These are phyloP conservation scores for Epinephelus fuscoguttatus DNA, from an alignment of 2,113 vertebrate species.

Conservation along the genomic window DNA sequence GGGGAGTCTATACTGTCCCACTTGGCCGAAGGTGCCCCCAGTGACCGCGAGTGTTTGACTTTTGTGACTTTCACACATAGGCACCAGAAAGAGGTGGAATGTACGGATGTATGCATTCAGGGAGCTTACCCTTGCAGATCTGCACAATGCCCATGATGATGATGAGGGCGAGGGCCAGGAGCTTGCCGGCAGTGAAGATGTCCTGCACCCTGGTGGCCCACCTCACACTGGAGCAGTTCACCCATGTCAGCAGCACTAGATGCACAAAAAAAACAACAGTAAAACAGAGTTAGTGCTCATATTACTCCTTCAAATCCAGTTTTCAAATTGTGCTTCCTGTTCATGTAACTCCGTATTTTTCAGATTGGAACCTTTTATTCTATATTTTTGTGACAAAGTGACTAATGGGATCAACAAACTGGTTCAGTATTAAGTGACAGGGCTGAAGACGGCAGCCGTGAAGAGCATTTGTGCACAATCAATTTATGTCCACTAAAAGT, in stretches of 20 bases:
- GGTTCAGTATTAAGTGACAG: too few species aligned
- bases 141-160: slow-evolving; percentile 94
- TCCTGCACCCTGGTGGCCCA: slow-evolving; percentile 96
- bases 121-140: slow-evolving; percentile 91
- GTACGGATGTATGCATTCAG: background rate
- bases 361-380: too few species aligned
- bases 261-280: background rate
- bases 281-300: background rate
- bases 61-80: slow-evolving; percentile 3
- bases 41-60: slow-evolving; percentile 31
- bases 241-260: slow-evolving; percentile 89
- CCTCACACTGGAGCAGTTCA: slow-evolving; percentile 93
- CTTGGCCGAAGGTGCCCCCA: slow-evolving; percentile 13
- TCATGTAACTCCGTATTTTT: too few species aligned
- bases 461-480: background rate
- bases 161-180: slow-evolving; percentile 92
- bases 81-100: background rate
- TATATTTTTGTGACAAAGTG: too few species aligned
- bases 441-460: too few species aligned
- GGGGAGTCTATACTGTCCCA: slow-evolving; percentile 9
- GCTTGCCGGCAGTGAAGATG: slow-evolving; percentile 93
- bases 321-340: background rate
- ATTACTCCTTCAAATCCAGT: background rate
- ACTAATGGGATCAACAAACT: too few species aligned
- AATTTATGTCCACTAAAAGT: too few species aligned